A percentile compares a stretch with the other conserved stretches of the same genome.
Evolutionary conservation across 2,888 invertebrate genomes (phyloP).

Genomic region (Chrysina gloriosa): DNA sequence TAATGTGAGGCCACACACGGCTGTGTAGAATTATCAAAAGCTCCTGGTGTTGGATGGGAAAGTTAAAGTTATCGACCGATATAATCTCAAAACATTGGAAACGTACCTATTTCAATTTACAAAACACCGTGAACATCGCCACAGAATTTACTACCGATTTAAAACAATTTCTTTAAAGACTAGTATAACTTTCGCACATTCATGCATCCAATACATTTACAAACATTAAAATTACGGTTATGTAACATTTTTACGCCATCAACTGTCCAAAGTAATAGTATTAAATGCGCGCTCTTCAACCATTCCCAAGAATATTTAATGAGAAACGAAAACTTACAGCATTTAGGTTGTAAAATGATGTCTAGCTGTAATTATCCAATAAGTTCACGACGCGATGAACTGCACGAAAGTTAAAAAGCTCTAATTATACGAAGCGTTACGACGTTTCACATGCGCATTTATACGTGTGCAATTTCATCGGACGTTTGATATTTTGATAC

Average conservation of each 20-base stretch:
- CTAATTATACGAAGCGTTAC: conserved; percentile 19
- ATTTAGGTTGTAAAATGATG: conserved; percentile 2
- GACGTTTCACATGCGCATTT: background rate
- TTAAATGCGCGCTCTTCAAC: background rate
- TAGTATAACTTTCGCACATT: too few relatives aligned
- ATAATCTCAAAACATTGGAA: too few relatives aligned
- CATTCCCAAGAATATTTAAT: background rate
- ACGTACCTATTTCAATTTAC: too few relatives aligned
- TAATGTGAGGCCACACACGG: too few relatives aligned
- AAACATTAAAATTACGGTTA: background rate
- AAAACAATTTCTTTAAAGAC: too few relatives aligned
- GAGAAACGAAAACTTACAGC: background rate
- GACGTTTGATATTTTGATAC: conserved; percentile 18
- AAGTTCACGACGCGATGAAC: conserved; percentile 2
- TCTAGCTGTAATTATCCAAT: background rate
- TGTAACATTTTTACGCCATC: background rate
- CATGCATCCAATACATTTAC: too few relatives aligned
- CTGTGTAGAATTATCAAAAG: too few relatives aligned
- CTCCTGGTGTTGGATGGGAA: too few relatives aligned
- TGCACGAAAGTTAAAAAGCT: background rate
- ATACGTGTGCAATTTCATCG: background rate
- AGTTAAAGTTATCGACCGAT: too few relatives aligned
- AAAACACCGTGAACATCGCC: too few relatives aligned
- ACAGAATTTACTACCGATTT: too few relatives aligned
- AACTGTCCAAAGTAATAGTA: background rate